phyloP scores from a whole-genome alignment of 1,140 invertebrate species.

The Drosophila bipectinata region DNA sequence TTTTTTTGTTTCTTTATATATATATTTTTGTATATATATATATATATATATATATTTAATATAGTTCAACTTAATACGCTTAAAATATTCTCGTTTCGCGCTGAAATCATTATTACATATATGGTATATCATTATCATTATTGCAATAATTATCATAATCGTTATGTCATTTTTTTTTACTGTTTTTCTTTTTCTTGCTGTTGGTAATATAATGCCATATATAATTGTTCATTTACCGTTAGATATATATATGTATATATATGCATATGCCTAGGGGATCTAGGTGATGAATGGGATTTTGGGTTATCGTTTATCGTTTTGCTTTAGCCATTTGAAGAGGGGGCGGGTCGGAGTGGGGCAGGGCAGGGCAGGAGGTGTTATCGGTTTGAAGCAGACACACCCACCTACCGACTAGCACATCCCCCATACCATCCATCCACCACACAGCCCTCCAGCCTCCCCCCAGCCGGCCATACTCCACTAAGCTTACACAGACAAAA shows the following conservation, averaged over 20 bases:
- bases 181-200: slow-evolving; percentile 34
- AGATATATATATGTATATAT: slow-evolving; percentile 46
- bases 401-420: too few species aligned
- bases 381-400: neutral
- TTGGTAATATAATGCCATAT: slow-evolving; percentile 72
- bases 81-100: slow-evolving; percentile 53
- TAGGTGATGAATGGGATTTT: slow-evolving; percentile 38
- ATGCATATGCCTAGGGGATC: slow-evolving; percentile 58
- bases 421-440: too few species aligned
- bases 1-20: slow-evolving; percentile 20
- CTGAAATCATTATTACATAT: slow-evolving; percentile 56
- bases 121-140: slow-evolving; percentile 53
- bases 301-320: slow-evolving; percentile 24
- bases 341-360: neutral
- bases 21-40: slow-evolving; percentile 25
- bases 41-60: slow-evolving; percentile 34
- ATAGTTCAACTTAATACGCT: slow-evolving; percentile 44
- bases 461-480: slow-evolving; percentile 15
- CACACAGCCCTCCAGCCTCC: neutral
- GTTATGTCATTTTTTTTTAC: slow-evolving; percentile 43
- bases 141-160: slow-evolving; percentile 50
- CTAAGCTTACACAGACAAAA: slow-evolving; percentile 69
- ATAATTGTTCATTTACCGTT: slow-evolving; percentile 64
- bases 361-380: neutral
- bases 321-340: slow-evolving; percentile 8